phyloP scores from a whole-genome alignment of 2,113 vertebrate genomes.

The Sialia sialis region DNA sequence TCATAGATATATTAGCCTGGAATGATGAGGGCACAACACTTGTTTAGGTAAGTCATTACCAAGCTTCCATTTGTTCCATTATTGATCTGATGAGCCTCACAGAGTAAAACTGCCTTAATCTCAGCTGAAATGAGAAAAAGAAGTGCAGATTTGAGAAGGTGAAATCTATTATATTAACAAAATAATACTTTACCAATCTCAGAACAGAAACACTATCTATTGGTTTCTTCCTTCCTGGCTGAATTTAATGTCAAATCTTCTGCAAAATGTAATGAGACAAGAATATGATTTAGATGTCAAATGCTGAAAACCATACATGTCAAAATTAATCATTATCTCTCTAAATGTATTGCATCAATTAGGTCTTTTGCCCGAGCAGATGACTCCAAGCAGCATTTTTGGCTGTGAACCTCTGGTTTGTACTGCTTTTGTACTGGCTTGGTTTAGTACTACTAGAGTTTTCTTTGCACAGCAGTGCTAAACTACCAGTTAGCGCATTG shows the following conservation, averaged over 20 bases:
- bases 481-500: not conserved
- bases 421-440: not conserved
- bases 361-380: constrained; percentile 28
- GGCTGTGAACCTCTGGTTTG: not conserved
- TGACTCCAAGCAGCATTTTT: not conserved
- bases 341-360: constrained; percentile 21
- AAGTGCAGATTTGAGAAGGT: not conserved
- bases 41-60: not conserved
- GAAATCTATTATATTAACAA: not conserved
- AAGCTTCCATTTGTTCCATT: not conserved
- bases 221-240: not conserved
- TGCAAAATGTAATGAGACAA: not conserved
- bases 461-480: not conserved
- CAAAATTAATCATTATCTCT: constrained; percentile 3
- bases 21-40: not conserved
- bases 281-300: constrained; percentile 14
- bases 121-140: not conserved
- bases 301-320: not conserved
- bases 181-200: not conserved
- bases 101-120: not conserved
- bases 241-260: not conserved
- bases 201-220: not conserved
- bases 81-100: not conserved
- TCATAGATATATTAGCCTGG: not conserved
- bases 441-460: not conserved